Base-by-base conservation (phyloP, 2,797 vertebrate species). In the Serranus cabrilla region DNA sequence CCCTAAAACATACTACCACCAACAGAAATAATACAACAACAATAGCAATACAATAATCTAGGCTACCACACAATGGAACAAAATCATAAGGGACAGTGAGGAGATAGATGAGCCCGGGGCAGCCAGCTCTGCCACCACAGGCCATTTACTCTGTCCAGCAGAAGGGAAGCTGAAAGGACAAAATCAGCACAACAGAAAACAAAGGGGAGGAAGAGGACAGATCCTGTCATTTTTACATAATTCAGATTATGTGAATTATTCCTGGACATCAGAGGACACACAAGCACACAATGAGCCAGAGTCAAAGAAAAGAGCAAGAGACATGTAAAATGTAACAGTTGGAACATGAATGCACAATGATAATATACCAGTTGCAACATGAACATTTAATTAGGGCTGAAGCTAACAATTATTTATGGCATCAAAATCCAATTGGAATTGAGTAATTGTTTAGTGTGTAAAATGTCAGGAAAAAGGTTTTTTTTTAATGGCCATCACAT, bases 91-190 rank as follows among this genome's bases (percentile, higher is more conserved):
- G 74, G 70, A 81, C 81, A 81, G 59, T 50, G 68, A 46, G 72
- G 78, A 81, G 79, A 86, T 55, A 76, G 80, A 83, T 76, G 74
- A 78, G 61, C 54, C 65, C 14, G 9, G 47, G 54, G 81, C 77
- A 74, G 67, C 75, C 79, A 60, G 71, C 66, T 73, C 69, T 80
- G 75, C 78, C 79, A 79, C 80, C 14, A 11, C 69, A 23, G 78
- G 80, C 62, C 80, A 75, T 85, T 87, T 81, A 74, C 61, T 69
- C 61, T 65, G 74, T 80, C 74, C 69, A 76, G 68, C 58, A 82
- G 63, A 70, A 84, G 21, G 13, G 9, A 83, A 45, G 56, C 76
- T 80, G 79, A 84, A 74, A 74, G 75, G 62, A 79, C 51, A 58
- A 87, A 75, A 81, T 80, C 71, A 75, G 76, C 73, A 83, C 81